Evolutionary conservation across 2,113 vertebrate genomes (phyloP).

Genomic region (Scytalopus superciliaris): DNA sequence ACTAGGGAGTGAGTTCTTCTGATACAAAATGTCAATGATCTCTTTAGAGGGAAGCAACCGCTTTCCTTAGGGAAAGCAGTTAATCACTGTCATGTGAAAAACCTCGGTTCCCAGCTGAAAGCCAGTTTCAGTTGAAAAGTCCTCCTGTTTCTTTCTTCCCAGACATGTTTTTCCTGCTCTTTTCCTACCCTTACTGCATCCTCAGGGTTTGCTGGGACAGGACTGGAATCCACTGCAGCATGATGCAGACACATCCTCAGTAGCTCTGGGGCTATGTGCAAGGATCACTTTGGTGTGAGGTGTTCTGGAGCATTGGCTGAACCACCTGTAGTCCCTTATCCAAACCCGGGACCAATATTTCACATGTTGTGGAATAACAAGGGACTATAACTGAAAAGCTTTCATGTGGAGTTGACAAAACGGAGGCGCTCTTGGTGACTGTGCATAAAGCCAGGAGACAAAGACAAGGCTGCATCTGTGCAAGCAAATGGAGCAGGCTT

Average conservation of each 20-base stretch:
- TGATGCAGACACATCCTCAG: fast-evolving
- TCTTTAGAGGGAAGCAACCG: neutral
- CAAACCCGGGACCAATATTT: neutral
- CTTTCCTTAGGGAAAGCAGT: neutral
- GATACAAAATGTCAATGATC: neutral
- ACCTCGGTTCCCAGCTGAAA: neutral
- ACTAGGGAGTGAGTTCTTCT: neutral
- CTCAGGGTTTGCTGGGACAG: neutral
- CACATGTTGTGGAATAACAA: neutral
- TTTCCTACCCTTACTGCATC: neutral
- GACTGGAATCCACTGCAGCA: neutral
- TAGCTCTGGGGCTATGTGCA: neutral
- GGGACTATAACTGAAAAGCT: neutral
- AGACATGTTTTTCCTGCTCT: neutral
- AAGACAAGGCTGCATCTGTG: neutral
- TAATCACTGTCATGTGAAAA: neutral
- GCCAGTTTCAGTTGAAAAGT: neutral
- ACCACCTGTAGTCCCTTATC: neutral
- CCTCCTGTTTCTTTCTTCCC: neutral
- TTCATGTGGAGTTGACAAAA: neutral
- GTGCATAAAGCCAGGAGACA: neutral
- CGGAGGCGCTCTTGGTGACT: neutral
- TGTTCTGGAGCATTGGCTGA: neutral
- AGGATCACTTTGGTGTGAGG: neutral
- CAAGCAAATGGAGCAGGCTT: neutral